Evolutionary conservation across 2,888 invertebrate genomes (phyloP).

Genomic region (Mycalesis mineus): DNA sequence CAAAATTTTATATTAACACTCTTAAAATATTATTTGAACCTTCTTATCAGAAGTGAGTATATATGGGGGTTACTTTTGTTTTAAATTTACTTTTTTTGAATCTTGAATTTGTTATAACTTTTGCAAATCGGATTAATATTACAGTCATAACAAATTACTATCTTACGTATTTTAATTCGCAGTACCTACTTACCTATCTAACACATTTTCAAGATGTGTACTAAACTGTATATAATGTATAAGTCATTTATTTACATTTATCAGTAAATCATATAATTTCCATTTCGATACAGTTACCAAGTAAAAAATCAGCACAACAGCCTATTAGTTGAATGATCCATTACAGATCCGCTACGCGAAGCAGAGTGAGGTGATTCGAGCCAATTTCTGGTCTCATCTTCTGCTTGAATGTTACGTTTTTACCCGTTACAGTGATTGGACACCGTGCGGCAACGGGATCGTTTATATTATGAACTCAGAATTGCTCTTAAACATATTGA

Average conservation of each 20-base stretch:
- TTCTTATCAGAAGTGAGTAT: no score
- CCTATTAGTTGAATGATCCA: slow-evolving; percentile 31
- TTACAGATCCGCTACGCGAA: slow-evolving; percentile 38
- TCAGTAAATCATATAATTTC: slow-evolving; percentile 14
- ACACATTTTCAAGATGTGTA: no score
- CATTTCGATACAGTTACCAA: slow-evolving; percentile 28
- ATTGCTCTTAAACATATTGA: background rate
- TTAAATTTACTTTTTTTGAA: no score
- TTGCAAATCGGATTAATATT: no score
- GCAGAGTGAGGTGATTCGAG: slow-evolving; percentile 33
- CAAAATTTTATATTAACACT: no score
- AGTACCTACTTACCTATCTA: no score
- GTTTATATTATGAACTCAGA: slow-evolving; percentile 8
- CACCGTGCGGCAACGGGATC: slow-evolving; percentile 27
- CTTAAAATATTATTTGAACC: no score
- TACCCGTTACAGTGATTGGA: slow-evolving; percentile 33
- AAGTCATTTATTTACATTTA: background rate
- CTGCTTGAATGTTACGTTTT: slow-evolving; percentile 28
- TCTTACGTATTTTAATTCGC: no score
- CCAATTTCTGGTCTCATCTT: slow-evolving; percentile 34
- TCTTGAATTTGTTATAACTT: no score
- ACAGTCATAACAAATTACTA: no score
- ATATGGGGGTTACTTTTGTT: no score
- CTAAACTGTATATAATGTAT: no score
- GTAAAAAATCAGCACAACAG: slow-evolving; percentile 29